A percentile compares a stretch with the other conserved stretches of the same genome.
These are phyloP conservation scores for Chaenocephalus aceratus DNA, from an alignment of 2,113 vertebrate species.

Conservation along the genomic window DNA sequence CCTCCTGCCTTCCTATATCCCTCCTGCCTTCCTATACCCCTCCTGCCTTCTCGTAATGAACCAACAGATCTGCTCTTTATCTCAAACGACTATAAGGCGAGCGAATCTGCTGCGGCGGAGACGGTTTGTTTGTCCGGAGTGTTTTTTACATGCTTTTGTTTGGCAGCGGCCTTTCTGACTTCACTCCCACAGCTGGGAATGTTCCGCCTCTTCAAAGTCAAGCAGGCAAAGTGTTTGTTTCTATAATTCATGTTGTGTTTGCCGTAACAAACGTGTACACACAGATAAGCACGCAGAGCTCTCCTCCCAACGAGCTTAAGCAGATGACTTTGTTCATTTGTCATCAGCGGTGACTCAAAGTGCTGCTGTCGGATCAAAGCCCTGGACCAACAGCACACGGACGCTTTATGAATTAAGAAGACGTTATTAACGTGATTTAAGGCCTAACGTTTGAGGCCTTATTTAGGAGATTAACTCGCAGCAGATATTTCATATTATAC, in stretches of 20 bases:
- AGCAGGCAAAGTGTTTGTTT: constrained; percentile 60
- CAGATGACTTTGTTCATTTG: constrained; percentile 42
- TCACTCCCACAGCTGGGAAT: constrained; percentile 61
- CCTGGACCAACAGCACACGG: constrained; percentile 26
- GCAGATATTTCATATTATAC: too few species aligned
- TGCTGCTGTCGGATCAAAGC: constrained; percentile 28
- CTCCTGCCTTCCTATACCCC: too few species aligned
- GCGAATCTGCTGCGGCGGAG: constrained; percentile 35
- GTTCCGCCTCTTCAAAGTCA: constrained; percentile 38
- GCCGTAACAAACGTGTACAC: constrained; percentile 31
- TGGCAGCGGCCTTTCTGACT: constrained; percentile 46
- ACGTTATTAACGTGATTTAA: neutral
- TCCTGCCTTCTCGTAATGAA: constrained; percentile 42
- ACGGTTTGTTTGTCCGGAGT: constrained; percentile 40
- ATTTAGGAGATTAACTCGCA: neutral
- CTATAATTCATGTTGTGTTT: constrained; percentile 68
- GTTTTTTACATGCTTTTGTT: constrained; percentile 37
- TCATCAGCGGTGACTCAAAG: constrained; percentile 33
- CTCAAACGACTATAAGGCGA: constrained; percentile 49
- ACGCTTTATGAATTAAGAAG: constrained; percentile 16
- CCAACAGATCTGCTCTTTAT: constrained; percentile 56
- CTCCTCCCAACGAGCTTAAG: constrained; percentile 28
- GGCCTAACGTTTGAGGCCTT: neutral
- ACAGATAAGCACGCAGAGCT: constrained; percentile 50
- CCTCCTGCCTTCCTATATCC: too few species aligned